phyloP scores from a whole-genome alignment of 2,797 vertebrate species.

The Scleropages formosus region DNA sequence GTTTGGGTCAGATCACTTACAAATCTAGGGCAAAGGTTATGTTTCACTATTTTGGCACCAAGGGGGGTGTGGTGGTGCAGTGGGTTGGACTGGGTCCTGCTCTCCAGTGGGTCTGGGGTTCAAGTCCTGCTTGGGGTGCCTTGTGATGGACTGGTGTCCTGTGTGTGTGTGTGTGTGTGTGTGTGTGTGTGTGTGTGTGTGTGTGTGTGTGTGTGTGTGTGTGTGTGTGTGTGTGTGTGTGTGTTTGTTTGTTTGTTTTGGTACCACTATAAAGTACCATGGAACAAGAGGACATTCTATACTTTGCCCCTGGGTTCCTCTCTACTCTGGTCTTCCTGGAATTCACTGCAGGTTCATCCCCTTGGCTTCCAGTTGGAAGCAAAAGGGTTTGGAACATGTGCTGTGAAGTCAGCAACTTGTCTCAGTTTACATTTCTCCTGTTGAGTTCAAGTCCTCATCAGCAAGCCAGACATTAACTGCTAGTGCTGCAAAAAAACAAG shows the following conservation, averaged over 20 bases:
- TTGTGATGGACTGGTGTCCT: too few relatives aligned
- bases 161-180: too few relatives aligned
- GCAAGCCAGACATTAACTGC: slow-evolving; percentile 19
- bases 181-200: too few relatives aligned
- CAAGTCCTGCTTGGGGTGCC: too few relatives aligned
- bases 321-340: neutral
- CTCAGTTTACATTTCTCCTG: slow-evolving; percentile 19
- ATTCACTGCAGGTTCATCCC: neutral
- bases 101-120: too few relatives aligned
- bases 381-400: neutral
- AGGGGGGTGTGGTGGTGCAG: too few relatives aligned
- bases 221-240: too few relatives aligned
- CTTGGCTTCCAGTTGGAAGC: slow-evolving; percentile 4
- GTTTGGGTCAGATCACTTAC: too few relatives aligned
- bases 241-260: too few relatives aligned
- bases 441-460: slow-evolving; percentile 13
- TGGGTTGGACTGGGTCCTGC: too few relatives aligned
- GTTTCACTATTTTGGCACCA: neutral
- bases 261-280: neutral
- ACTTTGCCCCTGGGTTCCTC: neutral
- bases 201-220: too few relatives aligned
- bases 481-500: neutral
- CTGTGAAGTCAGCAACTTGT: neutral
- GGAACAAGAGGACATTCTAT: neutral
- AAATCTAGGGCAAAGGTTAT: too few relatives aligned